phyloP scores from a whole-genome alignment of 2,797 vertebrate species.

The Gymnothorax reevesii region DNA sequence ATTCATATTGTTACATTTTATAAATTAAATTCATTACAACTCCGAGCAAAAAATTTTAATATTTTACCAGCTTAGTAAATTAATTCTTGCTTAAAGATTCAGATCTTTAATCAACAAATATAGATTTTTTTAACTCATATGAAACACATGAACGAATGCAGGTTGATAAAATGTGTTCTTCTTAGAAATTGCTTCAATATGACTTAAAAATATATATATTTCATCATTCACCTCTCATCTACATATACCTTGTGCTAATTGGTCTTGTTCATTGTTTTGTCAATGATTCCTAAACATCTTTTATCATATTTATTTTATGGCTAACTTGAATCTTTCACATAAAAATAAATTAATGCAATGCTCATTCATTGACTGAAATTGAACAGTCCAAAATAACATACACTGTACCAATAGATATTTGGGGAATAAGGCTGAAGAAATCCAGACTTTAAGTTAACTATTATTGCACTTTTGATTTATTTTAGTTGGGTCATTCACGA shows the following conservation, averaged over 20 bases:
- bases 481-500: not conserved
- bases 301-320: conserved; percentile 8
- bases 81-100: not conserved
- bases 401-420: not conserved
- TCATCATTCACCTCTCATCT: not conserved
- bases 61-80: not conserved
- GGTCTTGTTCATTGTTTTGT: not conserved
- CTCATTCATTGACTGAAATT: not conserved
- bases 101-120: not conserved
- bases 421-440: not conserved
- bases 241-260: not conserved
- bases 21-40: not conserved
- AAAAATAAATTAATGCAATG: not conserved
- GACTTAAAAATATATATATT: not conserved
- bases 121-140: not conserved
- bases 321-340: not conserved
- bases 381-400: not conserved
- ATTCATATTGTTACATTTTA: not conserved
- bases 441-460: not conserved
- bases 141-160: not conserved
- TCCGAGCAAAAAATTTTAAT: not conserved
- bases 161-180: not conserved
- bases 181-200: not conserved
- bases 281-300: conserved; percentile 2
- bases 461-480: not conserved